phyloP scores from a whole-genome alignment of 1,140 invertebrate genomes.

The Drosophila sp. region DNA sequence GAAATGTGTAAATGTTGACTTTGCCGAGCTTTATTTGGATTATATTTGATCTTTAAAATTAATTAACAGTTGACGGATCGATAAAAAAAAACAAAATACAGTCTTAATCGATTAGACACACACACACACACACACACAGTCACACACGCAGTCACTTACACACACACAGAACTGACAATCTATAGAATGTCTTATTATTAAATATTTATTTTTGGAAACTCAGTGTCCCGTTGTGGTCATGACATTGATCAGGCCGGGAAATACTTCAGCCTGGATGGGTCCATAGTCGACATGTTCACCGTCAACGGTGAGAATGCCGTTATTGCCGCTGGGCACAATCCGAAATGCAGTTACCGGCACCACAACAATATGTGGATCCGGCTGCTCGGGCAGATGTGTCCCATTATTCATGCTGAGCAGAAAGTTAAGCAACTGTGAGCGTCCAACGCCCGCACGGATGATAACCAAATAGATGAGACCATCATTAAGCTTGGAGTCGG shows the following conservation, averaged over 20 bases:
- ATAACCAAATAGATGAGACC: constrained; percentile 96
- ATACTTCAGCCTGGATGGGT: constrained; percentile 94
- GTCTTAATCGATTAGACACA: constrained; percentile 37
- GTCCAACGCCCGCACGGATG: constrained; percentile 90
- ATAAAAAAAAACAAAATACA: constrained; percentile 23
- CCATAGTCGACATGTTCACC: constrained; percentile 95
- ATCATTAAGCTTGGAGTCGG: constrained; percentile 93
- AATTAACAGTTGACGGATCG: constrained; percentile 42
- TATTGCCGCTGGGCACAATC: constrained; percentile 90
- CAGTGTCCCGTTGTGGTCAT: constrained; percentile 86
- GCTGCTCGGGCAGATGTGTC: constrained; percentile 87
- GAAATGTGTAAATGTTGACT: background rate
- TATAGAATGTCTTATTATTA: background rate
- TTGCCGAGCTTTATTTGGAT: constrained; percentile 26
- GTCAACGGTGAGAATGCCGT: constrained; percentile 94
- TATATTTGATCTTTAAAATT: constrained; percentile 36
- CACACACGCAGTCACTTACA: background rate
- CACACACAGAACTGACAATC: background rate
- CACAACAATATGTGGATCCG: constrained; percentile 87
- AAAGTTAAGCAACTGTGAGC: constrained; percentile 91
- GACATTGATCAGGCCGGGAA: constrained; percentile 91
- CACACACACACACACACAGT: background rate
- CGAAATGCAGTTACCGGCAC: constrained; percentile 94
- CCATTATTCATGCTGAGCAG: constrained; percentile 91
- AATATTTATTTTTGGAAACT: constrained; percentile 3